Evolutionary conservation across 2,797 vertebrate genomes (phyloP).

Genomic region (Anguilla pacifica): DNA sequence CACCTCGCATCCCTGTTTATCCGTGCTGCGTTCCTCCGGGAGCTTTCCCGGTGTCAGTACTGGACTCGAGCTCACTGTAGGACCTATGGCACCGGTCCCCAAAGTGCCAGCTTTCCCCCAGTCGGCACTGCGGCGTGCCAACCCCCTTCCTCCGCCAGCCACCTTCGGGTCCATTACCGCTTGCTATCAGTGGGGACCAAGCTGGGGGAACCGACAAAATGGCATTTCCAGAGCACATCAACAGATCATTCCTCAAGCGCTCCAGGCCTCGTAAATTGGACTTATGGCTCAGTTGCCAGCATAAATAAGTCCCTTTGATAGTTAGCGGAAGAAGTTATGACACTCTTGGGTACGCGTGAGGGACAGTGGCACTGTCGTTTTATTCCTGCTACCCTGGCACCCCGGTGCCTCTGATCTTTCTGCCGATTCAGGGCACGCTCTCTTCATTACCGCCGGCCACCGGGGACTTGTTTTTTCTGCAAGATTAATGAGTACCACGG

Average conservation of each 20-base stretch:
- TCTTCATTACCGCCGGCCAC: conserved; percentile 98
- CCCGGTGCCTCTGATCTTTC: conserved; percentile 93
- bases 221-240: conserved; percentile 87
- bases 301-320: conserved; percentile 99
- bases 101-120: conserved; percentile 33
- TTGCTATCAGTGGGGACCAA: conserved; percentile 77
- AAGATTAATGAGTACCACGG: conserved; percentile 99
- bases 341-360: conserved; percentile 92
- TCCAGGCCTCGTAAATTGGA: conserved; percentile 95
- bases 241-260: conserved; percentile 83
- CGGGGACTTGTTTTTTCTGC: conserved; percentile 99
- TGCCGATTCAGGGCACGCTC: conserved; percentile 98
- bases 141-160: conserved; percentile 58
- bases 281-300: conserved; percentile 95
- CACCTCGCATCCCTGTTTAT: conserved; percentile 60
- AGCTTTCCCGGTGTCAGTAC: conserved; percentile 39
- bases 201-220: conserved; percentile 76
- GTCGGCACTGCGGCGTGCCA: conserved; percentile 49
- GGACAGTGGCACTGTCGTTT: conserved; percentile 92
- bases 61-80: conserved; percentile 50
- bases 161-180: conserved; percentile 66
- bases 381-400: conserved; percentile 86
- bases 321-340: conserved; percentile 97
- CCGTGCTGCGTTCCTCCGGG: conserved; percentile 48
- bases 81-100: conserved; percentile 51